These are phyloP conservation scores for Cephalopachus bancanus DNA, from an alignment of 2,797 vertebrate species.

Conservation along the genomic window DNA sequence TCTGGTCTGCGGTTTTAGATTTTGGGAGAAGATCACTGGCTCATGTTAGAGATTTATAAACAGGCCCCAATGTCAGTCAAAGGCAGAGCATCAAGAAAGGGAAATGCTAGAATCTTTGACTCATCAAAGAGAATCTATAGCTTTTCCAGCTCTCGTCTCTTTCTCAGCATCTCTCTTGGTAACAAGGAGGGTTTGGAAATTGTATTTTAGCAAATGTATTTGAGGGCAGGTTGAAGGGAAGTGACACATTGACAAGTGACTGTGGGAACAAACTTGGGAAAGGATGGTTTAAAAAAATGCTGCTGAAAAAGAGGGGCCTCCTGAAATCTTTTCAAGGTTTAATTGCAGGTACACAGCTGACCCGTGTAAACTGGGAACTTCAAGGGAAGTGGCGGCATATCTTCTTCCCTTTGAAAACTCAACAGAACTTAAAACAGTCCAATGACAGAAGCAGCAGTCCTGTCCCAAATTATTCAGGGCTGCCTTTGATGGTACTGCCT, in stretches of 20 bases:
- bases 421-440: neutral
- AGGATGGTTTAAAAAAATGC: conserved; percentile 71
- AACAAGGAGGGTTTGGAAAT: conserved; percentile 74
- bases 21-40: conserved; percentile 77
- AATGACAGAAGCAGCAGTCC: neutral
- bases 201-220: conserved; percentile 78
- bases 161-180: conserved; percentile 73
- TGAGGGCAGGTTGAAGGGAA: conserved; percentile 81
- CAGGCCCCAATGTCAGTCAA: conserved; percentile 76
- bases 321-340: conserved; percentile 75
- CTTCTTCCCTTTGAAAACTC: conserved; percentile 33
- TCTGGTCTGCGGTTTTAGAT: conserved; percentile 71
- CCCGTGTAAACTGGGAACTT: conserved; percentile 62
- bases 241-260: conserved; percentile 81
- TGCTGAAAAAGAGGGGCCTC: conserved; percentile 61
- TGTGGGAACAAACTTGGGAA: conserved; percentile 74
- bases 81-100: conserved; percentile 76
- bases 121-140: conserved; percentile 76
- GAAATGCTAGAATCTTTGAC: conserved; percentile 71
- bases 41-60: conserved; percentile 84
- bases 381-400: conserved; percentile 41
- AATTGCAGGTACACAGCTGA: conserved; percentile 81
- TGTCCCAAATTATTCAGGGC: neutral
- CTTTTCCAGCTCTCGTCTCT: conserved; percentile 61
- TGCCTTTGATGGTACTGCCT: conserved; percentile 51